A percentile compares a stretch with the other conserved stretches of the same genome.
These are phyloP conservation scores for Cryptophagus acutangulus DNA, from an alignment of 2,888 invertebrate genomes.

Conservation along the genomic window DNA sequence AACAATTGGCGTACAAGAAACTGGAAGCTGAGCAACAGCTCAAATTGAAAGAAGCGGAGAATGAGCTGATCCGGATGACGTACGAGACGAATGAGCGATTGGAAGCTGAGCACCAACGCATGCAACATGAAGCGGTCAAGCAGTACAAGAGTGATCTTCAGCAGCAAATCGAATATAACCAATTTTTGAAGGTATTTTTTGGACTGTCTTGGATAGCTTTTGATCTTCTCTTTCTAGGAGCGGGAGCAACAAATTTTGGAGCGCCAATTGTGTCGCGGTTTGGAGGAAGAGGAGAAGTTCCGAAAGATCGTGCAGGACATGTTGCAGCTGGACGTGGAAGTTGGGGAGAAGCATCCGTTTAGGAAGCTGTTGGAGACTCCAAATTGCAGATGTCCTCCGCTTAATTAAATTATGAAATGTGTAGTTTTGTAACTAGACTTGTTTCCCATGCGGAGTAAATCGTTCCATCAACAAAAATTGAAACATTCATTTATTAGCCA, in stretches of 20 bases:
- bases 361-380: slow-evolving; percentile 36
- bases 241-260: slow-evolving; percentile 39
- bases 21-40: slow-evolving; percentile 37
- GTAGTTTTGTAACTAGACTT: no score
- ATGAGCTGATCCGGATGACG: slow-evolving; percentile 37
- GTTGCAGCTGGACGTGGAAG: slow-evolving; percentile 27
- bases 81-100: slow-evolving; percentile 39
- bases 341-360: slow-evolving; percentile 40
- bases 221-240: slow-evolving; percentile 31
- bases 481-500: no score
- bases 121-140: slow-evolving; percentile 31
- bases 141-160: slow-evolving; percentile 42
- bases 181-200: slow-evolving; percentile 36
- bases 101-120: slow-evolving; percentile 38
- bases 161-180: slow-evolving; percentile 45
- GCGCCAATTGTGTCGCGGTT: slow-evolving; percentile 36
- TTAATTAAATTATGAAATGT: no score
- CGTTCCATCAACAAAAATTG: no score
- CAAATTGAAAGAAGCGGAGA: slow-evolving; percentile 40
- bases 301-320: slow-evolving; percentile 35
- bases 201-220: background rate
- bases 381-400: slow-evolving; percentile 36
- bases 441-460: no score
- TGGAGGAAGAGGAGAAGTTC: slow-evolving; percentile 40
- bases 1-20: slow-evolving; percentile 39